Base-by-base conservation (phyloP, 30 jellyfish, hydroid and myxozoan genomes). In the Morbakka virulenta region DNA sequence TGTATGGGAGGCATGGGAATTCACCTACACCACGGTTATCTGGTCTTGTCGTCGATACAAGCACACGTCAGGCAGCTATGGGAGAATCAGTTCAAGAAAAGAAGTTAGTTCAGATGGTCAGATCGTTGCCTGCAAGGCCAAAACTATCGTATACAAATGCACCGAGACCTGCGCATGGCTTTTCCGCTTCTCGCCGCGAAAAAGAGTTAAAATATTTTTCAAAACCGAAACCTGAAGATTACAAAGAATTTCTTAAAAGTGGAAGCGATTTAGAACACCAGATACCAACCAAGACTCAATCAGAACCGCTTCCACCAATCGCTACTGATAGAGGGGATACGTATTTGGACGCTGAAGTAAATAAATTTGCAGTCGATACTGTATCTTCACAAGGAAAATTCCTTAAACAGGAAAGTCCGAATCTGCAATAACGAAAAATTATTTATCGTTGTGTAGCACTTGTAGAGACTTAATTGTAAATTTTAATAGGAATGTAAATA, bases 261-360 rank as follows among this genome's bases (percentile, higher is more conserved):
- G 86, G 64, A 72, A 49, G 41, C 27, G 65, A 74, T 36, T 29
- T 22, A 34, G 86, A 94, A 14, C 62, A 32, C 6, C 81, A 66
- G n/a, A 24, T 90, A 35, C 20, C 51, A 2, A 78, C 89, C 0
- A 90, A 31, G 28, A 75, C 94, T 1, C 67, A 76, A 14, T 34
- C 82, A 0, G 91, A 79, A 50, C 97, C 97, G 33, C 74, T 90
- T 2, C 97, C 97, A 23, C 97, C 97, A 52, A 90, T 90, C 4
- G 68, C 86, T 24, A 81, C 96, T 24, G 57, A 41, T 41, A 41
- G 9, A 17, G 9, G 13, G 17, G 57, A 41, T 41, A 9, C 9
- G 17, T 41, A 9, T 17, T 9, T 41, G 17, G 57, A 41, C 17
- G 13, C 57, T 41, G 57, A 41, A 9, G 17, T 41, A 6, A 41